These are phyloP conservation scores for Elanoides forficatus DNA, from an alignment of 2,113 vertebrate genomes.

Conservation along the genomic window DNA sequence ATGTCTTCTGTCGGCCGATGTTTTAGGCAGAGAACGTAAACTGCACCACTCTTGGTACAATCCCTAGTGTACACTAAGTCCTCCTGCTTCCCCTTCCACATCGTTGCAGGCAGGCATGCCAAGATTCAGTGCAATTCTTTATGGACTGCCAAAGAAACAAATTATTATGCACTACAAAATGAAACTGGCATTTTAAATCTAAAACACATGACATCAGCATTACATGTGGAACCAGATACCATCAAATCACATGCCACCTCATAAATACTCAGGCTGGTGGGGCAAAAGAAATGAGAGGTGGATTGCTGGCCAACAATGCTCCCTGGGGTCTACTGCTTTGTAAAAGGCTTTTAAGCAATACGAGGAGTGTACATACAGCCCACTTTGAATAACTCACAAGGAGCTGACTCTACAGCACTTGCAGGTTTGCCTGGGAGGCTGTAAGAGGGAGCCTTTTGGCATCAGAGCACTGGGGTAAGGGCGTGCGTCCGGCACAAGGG, in stretches of 20 bases:
- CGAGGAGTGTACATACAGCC: not conserved
- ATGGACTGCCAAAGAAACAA: constrained; percentile 64
- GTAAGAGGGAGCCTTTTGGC: not conserved
- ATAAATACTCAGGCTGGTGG: constrained; percentile 62
- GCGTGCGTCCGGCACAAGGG: not conserved
- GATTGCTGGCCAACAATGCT: constrained; percentile 31
- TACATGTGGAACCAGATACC: constrained; percentile 65
- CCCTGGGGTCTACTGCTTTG: not conserved
- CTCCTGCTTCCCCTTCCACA: not conserved
- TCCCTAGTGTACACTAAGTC: not conserved
- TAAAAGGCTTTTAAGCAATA: constrained; percentile 8
- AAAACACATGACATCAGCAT: constrained; percentile 72
- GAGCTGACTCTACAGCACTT: not conserved
- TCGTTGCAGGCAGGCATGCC: not conserved
- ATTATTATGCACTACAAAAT: constrained; percentile 65
- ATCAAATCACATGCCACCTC: constrained; percentile 65
- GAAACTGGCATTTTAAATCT: constrained; percentile 69
- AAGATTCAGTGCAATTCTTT: constrained; percentile 28
- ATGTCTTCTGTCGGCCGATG: not conserved
- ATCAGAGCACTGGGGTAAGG: not conserved
- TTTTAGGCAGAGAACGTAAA: not conserved
- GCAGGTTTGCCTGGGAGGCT: not conserved
- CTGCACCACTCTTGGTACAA: not conserved
- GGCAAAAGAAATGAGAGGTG: constrained; percentile 50
- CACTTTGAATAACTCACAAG: not conserved